Evolutionary conservation across 2,888 invertebrate species (phyloP).

Genomic region (Leistus spinibarbis): DNA sequence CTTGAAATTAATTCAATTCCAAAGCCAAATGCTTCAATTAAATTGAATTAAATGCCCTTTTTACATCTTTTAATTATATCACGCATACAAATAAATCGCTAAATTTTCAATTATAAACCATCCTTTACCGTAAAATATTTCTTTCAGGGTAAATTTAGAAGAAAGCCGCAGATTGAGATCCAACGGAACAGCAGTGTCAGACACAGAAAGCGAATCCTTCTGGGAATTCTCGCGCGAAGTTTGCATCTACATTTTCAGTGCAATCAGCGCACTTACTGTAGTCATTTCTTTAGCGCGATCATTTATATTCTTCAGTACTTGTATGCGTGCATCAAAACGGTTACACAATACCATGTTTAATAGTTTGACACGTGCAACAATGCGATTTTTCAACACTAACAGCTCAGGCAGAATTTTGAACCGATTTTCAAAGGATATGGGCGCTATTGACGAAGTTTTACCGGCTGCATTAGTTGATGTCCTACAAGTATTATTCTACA

Average conservation of each 20-base stretch:
- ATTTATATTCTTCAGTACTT: constrained; percentile 60
- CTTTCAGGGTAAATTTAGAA: constrained; percentile 52
- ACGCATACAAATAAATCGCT: no score
- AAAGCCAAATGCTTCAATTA: no score
- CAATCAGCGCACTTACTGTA: constrained; percentile 54
- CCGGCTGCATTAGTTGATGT: constrained; percentile 61
- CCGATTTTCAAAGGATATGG: constrained; percentile 76
- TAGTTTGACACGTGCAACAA: constrained; percentile 67
- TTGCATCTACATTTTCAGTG: constrained; percentile 56
- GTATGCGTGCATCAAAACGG: constrained; percentile 61
- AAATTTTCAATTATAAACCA: no score
- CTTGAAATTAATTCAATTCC: no score
- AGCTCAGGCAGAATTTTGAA: constrained; percentile 70
- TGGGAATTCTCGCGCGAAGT: constrained; percentile 45
- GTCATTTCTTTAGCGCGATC: constrained; percentile 58
- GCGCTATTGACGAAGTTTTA: constrained; percentile 62
- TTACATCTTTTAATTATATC: no score
- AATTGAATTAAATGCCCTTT: no score
- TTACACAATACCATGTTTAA: constrained; percentile 63
- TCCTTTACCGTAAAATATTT: no score
- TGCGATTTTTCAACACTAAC: constrained; percentile 73
- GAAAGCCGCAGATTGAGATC: constrained; percentile 42
- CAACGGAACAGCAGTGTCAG: constrained; percentile 25
- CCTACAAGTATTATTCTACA: constrained; percentile 50
- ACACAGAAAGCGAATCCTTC: constrained; percentile 39